Percentiles rank a stretch among this genome's conserved stretches.
These are phyloP conservation scores for Invenusta paracnida DNA, from an alignment of 2,888 invertebrate species.

Conservation along the genomic window DNA sequence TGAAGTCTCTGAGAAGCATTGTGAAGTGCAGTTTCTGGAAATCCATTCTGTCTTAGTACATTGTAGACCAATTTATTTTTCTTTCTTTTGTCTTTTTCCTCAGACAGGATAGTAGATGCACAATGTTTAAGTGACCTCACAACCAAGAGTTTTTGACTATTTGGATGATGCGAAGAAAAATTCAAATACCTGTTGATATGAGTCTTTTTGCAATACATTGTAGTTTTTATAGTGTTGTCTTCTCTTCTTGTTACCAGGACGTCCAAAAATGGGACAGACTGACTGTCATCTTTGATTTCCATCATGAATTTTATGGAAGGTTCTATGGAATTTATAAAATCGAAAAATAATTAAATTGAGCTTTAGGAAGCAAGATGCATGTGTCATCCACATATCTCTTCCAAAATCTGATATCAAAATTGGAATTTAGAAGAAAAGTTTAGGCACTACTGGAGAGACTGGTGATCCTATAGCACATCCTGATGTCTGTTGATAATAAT, in stretches of 20 bases:
- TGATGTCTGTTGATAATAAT: conserved; percentile 13
- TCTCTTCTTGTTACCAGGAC: background rate
- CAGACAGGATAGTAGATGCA: conserved; percentile 4
- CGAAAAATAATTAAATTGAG: background rate
- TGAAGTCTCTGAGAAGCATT: background rate
- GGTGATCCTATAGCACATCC: conserved; percentile 1
- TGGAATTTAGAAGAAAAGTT: background rate
- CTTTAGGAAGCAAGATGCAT: conserved; percentile 8
- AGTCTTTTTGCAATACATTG: background rate
- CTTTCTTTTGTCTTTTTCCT: background rate
- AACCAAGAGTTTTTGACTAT: conserved; percentile 6
- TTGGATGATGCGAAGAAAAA: conserved; percentile 24
- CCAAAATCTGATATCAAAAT: background rate
- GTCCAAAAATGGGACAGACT: background rate
- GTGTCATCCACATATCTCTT: background rate
- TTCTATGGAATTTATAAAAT: conserved; percentile 14
- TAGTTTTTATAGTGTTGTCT: background rate
- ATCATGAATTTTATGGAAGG: background rate
- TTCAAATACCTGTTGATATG: conserved; percentile 6
- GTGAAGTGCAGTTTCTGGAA: background rate
- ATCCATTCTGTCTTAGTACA: conserved; percentile 20
- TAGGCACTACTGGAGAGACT: background rate
- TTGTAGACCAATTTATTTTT: conserved; percentile 5
- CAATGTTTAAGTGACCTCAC: conserved; percentile 12
- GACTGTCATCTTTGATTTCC: background rate